phyloP scores from a whole-genome alignment of 2,113 vertebrate species.

The Heteronetta atricapilla region DNA sequence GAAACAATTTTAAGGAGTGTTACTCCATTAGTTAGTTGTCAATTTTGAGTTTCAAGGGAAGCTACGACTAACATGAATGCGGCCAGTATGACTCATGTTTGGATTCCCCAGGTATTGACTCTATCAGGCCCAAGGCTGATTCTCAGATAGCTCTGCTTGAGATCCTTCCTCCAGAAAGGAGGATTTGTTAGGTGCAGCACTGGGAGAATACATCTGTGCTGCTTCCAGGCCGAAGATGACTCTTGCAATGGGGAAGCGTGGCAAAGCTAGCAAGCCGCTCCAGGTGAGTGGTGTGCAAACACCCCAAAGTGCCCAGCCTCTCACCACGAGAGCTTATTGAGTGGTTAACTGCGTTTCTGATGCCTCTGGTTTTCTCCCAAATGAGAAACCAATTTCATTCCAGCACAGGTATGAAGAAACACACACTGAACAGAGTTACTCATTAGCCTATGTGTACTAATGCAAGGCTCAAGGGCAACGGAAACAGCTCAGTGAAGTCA shows the following conservation, averaged over 20 bases:
- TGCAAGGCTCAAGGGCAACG: background rate
- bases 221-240: background rate
- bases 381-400: background rate
- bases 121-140: background rate
- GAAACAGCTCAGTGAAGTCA: background rate
- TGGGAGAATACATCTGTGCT: background rate
- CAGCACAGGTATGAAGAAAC: background rate
- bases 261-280: background rate
- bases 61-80: background rate
- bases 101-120: background rate
- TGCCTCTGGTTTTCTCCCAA: background rate
- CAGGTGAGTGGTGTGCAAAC: background rate
- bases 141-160: background rate
- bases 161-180: background rate
- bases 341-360: background rate
- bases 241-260: background rate
- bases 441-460: background rate
- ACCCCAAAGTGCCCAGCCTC: background rate
- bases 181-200: background rate
- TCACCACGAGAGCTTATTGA: background rate
- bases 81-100: accelerated
- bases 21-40: background rate
- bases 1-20: background rate
- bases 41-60: background rate
- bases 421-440: background rate